Evolutionary conservation across 2,113 vertebrate genomes (phyloP).

Genomic region (Noturus placidus): DNA sequence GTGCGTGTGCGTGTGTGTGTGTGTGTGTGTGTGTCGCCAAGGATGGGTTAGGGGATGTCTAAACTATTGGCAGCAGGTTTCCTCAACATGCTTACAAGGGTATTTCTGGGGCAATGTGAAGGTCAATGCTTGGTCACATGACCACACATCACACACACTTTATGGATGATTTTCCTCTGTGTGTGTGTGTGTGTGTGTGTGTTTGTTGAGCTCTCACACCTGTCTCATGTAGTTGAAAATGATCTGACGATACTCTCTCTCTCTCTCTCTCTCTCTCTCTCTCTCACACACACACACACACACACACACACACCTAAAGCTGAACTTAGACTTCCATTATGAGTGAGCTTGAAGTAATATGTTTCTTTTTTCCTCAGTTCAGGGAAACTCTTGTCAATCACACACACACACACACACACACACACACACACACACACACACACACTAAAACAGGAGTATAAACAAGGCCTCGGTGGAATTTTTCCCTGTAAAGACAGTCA

Average conservation of each 20-base stretch:
- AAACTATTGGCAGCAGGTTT: slow-evolving; percentile 72
- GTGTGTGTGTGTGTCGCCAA: slow-evolving; percentile 40
- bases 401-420: too few relatives aligned
- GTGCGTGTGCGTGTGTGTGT: background rate
- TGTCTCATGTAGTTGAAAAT: slow-evolving; percentile 42
- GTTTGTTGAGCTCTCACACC: background rate
- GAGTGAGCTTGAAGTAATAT: too few relatives aligned
- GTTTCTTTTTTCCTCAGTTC: too few relatives aligned
- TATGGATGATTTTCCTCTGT: slow-evolving; percentile 20
- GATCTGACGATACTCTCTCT: slow-evolving; percentile 55
- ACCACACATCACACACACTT: slow-evolving; percentile 41
- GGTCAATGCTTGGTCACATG: slow-evolving; percentile 37
- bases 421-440: background rate
- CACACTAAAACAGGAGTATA: slow-evolving; percentile 12
- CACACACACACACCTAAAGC: slow-evolving; percentile 14
- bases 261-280: slow-evolving; percentile 31
- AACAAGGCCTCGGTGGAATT: slow-evolving; percentile 29
- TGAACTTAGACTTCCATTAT: too few relatives aligned
- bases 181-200: slow-evolving; percentile 38
- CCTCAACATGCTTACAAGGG: slow-evolving; percentile 57
- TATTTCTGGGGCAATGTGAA: slow-evolving; percentile 58
- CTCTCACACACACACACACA: slow-evolving; percentile 14
- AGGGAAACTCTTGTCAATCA: too few relatives aligned
- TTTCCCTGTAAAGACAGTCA: background rate
- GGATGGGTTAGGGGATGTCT: slow-evolving; percentile 43